Evolutionary conservation across 2,797 vertebrate species (phyloP), one percentile per base, ranked within the genome.

Genomic region (Syndactyla subalaris): DNA sequence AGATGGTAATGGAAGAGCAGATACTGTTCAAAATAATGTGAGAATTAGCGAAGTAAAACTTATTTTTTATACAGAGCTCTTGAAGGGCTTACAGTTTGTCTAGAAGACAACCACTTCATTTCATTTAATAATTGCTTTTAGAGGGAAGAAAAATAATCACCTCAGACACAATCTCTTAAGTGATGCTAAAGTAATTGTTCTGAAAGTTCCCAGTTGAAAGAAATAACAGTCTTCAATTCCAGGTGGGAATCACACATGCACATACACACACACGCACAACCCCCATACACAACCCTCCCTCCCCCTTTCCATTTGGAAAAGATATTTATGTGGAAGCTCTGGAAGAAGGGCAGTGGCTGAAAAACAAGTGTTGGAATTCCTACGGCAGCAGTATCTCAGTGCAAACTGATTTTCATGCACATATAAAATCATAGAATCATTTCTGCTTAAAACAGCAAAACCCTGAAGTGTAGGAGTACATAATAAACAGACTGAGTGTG

Each of bases 111-210:
- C 84, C 81, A 54, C 18, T 54, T 54, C 10, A 89, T 95, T 96
- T 96, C 67, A 97, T 97, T 97, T 96, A 97, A 95, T 96, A 97
- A 97, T 96, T 97, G 92, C 32, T 82, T 95, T 97, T 95, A 88
- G 91, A 90, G 66, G 85, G 95, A 92, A 97, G 95, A 70, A 97
- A 94, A 98, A 97, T 30, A 97, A 96, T 97, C 89, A 96, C 63
- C 49, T 92, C 26, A 21, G 66, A 97, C 79, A 75, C 81, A 95
- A 83, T 88, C 88, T 96, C 87, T 92, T 67, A 74, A 92, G 88
- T 91, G 95, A 96, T 77, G 84, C 91, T 91, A 88, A 96, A 96
- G 85, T 62, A 84, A 71, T 94, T 66, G 88, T 84, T 95, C 92
- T 84, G 78, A 57, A 91, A 95, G 92, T 78, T 92, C 46, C 78